phyloP scores from a whole-genome alignment of 2,113 vertebrate species.

The Elachura formosa region DNA sequence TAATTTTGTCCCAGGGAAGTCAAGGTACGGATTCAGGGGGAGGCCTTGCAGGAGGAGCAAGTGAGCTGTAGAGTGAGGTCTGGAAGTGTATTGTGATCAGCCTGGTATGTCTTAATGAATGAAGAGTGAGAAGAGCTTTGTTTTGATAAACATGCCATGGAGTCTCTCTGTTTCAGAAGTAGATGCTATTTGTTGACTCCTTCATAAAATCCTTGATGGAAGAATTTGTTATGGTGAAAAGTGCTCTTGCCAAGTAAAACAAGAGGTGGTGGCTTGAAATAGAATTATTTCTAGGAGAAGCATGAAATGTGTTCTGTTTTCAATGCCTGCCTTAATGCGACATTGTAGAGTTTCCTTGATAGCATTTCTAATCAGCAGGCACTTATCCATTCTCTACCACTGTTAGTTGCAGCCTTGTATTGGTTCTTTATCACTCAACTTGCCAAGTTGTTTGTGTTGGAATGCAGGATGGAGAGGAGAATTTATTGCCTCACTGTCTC shows the following conservation, averaged over 20 bases:
- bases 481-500: not conserved
- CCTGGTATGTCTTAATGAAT: not conserved
- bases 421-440: slow-evolving; percentile 1
- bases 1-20: not conserved
- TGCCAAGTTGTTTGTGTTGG: not conserved
- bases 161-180: not conserved
- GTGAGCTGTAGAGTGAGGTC: not conserved
- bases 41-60: not conserved
- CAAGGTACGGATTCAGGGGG: not conserved
- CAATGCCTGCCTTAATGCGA: not conserved
- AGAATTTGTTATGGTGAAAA: not conserved
- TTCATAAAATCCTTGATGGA: not conserved
- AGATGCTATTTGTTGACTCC: not conserved
- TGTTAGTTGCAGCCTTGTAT: not conserved
- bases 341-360: not conserved
- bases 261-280: not conserved
- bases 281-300: not conserved
- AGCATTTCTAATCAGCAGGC: not conserved
- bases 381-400: not conserved
- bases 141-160: not conserved
- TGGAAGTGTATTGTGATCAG: not conserved
- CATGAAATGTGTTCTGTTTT: not conserved
- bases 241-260: not conserved
- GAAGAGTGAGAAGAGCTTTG: not conserved
- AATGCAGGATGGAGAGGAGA: not conserved